Base-by-base conservation (phyloP, 1,140 invertebrate genomes). In the Microplitis demolitor region DNA sequence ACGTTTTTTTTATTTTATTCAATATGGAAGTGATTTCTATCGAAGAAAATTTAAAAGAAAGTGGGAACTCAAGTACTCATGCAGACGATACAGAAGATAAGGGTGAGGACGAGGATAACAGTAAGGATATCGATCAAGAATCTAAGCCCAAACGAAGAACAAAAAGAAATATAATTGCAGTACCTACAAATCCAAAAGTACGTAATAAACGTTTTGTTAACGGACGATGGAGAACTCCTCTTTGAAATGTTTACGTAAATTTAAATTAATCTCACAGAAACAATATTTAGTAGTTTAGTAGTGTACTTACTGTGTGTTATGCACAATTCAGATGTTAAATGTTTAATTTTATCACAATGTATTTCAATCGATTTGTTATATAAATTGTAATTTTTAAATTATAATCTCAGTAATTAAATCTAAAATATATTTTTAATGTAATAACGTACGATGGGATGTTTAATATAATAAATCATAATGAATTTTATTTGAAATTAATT, bases 1-100 rank as follows among this genome's bases (percentile, higher is more conserved):
- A 33, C 9, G 13, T 14, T 37, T 60, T 69, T 58, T n/a, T n/a
- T n/a, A 11, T 24, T 33, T 58, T 5, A 45, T 11, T 45, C 14
- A 45, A 39, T 14, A 72, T 72, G 70, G 70, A 72, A 16, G 70
- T 72, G 14, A 72, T 72, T 66, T 66, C 70, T 53, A 72, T 72
- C 6, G 70, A 72, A 35, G 50, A 72, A 9, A 72, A 62, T 39
- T 33, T 66, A 45, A 66, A 39, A n/a, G 69, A 71, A 37, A 35
- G 63, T 13, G 53, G 45, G 4, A 39, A 11, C 4, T n/a, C 16
- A n/a, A 33, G 5, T 33, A 2, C 14, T 16, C 31, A 2, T 24
- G 34, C 5, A 35, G 35, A 53, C 6, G 56, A 31, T 16, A 14
- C 50, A 8, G 9, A 31, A 16, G 37, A 71, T 11, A 71, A 71